Evolutionary conservation across 1,140 invertebrate species (phyloP).

Genomic region (Tetragnatha versicolor): DNA sequence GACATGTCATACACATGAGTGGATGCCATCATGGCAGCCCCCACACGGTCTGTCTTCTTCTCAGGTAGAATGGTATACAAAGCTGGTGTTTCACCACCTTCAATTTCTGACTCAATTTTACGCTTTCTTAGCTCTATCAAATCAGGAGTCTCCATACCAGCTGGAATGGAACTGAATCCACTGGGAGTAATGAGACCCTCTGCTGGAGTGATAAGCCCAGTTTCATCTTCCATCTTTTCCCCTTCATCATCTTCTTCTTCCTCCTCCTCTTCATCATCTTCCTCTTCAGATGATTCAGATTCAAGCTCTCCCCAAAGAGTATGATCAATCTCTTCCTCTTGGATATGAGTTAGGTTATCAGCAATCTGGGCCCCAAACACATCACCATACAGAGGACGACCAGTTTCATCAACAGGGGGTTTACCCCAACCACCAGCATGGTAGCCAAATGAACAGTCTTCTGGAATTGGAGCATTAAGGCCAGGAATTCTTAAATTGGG

Average conservation of each 20-base stretch:
- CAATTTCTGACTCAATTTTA: slow-evolving; percentile 96
- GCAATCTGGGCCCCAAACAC: slow-evolving; percentile 79
- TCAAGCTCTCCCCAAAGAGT: slow-evolving; percentile 97
- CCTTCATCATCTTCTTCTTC: slow-evolving; percentile 67
- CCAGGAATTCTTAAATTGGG: slow-evolving; percentile 97
- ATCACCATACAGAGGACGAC: slow-evolving; percentile 97
- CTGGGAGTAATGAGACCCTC: slow-evolving; percentile 86
- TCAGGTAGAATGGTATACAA: slow-evolving; percentile 95
- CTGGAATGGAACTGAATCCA: slow-evolving; percentile 91
- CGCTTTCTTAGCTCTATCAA: slow-evolving; percentile 97
- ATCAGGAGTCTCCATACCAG: slow-evolving; percentile 96
- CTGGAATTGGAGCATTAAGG: slow-evolving; percentile 91
- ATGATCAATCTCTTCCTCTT: slow-evolving; percentile 89
- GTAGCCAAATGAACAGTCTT: slow-evolving; percentile 97
- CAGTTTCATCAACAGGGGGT: slow-evolving; percentile 97
- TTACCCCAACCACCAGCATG: slow-evolving; percentile 99
- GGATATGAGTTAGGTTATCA: slow-evolving; percentile 60
- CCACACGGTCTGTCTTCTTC: slow-evolving; percentile 86
- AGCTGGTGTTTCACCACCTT: slow-evolving; percentile 87
- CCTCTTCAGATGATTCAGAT: slow-evolving; percentile 86
- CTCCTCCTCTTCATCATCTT: slow-evolving; percentile 71
- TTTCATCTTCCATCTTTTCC: too few species aligned
- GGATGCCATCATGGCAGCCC: slow-evolving; percentile 90
- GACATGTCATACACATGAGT: slow-evolving; percentile 95
- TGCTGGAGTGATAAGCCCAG: slow-evolving; percentile 85